Base-by-base conservation (phyloP, 2,888 invertebrate genomes). In the Galeruca laticollis region DNA sequence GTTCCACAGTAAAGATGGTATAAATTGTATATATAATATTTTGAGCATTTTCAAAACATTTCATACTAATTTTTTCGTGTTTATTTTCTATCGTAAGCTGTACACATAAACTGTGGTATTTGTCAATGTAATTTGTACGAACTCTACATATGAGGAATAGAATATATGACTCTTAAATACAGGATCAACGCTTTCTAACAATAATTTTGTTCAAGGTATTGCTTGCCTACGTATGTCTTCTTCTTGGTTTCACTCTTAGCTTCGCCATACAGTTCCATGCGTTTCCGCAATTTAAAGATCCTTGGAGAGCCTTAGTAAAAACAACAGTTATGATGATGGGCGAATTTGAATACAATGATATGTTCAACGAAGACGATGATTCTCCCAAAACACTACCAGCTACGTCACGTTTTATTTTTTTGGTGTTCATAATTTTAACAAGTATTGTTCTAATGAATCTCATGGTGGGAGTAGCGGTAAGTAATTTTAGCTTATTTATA, bases 241-340 rank as follows among this genome's bases (percentile, higher is more conserved):
- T 89, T 68, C 81, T 89, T 68, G 89, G 88, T 68, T 89, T 89
- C 79, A 86, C 88, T 40, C 80, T 89, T 62, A 88, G 88, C 78
- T 89, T 89, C 79, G 85, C 86, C 35, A 85, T 89, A 63, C 85
- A 88, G 75, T 89, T 89, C 76, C 84, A 86, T 72, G 82, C 81
- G 71, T 82, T 82, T 60, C 80, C 82, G 26, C 82, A 86, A 75
- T 88, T 88, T 70, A 75, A 76, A 10, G 80, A 85, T 77, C 85
- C 86, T 0, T 84, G 85, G 81, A 79, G 82, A 18, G 81, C 87
- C 6, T 70, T 88, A 47, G 84, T 88, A 40, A 87, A 87, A 76
- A 89, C 88, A 18, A 82, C 87, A 47, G 88, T 89, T 43, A 89
- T 89, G 89, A 89, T 89, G 88, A 88, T 87, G 81, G 89, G 89